Percentiles rank a stretch among this genome's conserved stretches.
These are phyloP conservation scores for Epinephelus coioides DNA, from an alignment of 2,797 vertebrate genomes.

Conservation along the genomic window DNA sequence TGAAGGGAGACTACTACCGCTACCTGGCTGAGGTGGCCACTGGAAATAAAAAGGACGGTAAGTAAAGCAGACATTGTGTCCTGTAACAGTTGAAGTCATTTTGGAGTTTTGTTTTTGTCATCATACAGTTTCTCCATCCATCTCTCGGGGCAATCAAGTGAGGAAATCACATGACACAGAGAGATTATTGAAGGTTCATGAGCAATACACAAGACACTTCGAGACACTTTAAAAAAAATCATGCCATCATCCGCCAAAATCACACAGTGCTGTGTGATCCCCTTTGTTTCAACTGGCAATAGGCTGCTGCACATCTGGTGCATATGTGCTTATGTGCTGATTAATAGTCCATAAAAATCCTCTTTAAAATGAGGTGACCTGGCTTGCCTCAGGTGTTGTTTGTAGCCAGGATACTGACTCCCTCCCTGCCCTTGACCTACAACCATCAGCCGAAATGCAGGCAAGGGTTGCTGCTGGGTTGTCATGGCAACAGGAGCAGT, in stretches of 20 bases:
- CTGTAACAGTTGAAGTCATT: no score
- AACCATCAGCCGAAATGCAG: slow-evolving; percentile 46
- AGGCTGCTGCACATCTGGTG: neutral
- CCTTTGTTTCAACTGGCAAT: slow-evolving; percentile 10
- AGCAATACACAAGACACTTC: neutral
- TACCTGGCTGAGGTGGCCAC: slow-evolving; percentile 96
- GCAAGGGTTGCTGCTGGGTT: slow-evolving; percentile 52
- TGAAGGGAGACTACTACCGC: slow-evolving; percentile 98
- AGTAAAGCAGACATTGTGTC: slow-evolving; percentile 37
- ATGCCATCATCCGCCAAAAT: slow-evolving; percentile 1
- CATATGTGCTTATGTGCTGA: slow-evolving; percentile 14
- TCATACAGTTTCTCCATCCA: neutral
- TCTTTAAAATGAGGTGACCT: neutral
- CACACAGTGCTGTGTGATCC: slow-evolving; percentile 1
- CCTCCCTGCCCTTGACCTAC: slow-evolving; percentile 55
- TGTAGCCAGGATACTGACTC: slow-evolving; percentile 30
- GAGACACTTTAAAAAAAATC: neutral
- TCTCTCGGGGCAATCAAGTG: neutral
- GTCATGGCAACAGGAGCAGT: slow-evolving; percentile 61
- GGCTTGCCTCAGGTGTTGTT: slow-evolving; percentile 30
- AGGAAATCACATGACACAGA: neutral
- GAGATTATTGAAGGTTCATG: neutral
- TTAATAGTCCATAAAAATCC: slow-evolving; percentile 2
- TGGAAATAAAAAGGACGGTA: slow-evolving; percentile 89
- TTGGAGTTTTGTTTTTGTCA: no score